Percentiles rank a stretch among this genome's conserved stretches.
Conservation (phyloP, 2,888 invertebrate genomes). For the Argynnis bischoffii region DNA sequence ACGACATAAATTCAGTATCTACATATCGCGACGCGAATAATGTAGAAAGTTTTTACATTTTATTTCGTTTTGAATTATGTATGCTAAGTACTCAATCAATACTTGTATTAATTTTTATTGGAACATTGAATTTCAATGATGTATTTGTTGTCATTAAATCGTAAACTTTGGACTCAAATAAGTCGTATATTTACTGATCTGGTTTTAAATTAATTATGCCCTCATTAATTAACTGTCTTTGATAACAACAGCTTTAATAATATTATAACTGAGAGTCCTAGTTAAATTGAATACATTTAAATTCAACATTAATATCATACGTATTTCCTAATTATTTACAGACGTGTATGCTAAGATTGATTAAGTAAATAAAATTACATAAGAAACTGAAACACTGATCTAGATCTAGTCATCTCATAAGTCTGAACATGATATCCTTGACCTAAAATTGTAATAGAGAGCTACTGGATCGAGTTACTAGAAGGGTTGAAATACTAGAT, state of each 20-base stretch:
- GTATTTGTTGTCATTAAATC: background rate
- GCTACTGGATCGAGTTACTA: constrained; percentile 34
- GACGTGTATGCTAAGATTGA: background rate
- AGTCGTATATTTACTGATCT: constrained; percentile 3
- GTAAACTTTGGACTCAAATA: constrained; percentile 30
- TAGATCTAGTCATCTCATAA: background rate
- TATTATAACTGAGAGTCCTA: constrained; percentile 1
- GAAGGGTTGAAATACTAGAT: constrained; percentile 34
- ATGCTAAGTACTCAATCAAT: no score
- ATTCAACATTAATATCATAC: no score
- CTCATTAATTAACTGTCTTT: background rate
- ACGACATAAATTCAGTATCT: no score
- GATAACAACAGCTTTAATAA: constrained; percentile 16
- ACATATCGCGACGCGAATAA: no score
- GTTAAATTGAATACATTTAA: background rate
- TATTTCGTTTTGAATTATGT: background rate
- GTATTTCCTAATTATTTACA: no score
- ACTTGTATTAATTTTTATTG: no score
- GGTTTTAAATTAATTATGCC: constrained; percentile 12
- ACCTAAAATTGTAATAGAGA: constrained; percentile 21
- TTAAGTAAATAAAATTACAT: background rate
- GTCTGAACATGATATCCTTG: constrained; percentile 9
- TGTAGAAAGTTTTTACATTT: background rate
- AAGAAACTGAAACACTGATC: constrained; percentile 4
- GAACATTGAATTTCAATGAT: no score